Conservation (phyloP, 2,113 vertebrate genomes). For the Prochilodus magdalenae region DNA sequence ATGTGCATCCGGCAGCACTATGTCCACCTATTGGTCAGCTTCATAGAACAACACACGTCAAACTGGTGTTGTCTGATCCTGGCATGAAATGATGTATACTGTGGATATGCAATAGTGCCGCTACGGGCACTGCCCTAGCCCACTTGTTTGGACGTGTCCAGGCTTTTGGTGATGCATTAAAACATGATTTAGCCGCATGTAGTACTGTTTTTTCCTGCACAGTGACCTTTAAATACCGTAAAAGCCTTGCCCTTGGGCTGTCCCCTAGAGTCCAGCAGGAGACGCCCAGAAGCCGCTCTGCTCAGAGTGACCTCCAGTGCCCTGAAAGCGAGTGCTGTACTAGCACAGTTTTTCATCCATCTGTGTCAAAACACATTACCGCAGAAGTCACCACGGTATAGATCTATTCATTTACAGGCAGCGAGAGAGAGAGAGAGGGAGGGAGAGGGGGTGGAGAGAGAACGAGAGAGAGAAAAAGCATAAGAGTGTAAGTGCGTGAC, state of each 20-base stretch:
- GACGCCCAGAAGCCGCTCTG: not conserved
- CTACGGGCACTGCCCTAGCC: too few relatives aligned
- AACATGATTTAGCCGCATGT: too few relatives aligned
- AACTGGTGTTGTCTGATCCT: too few relatives aligned
- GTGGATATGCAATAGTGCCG: too few relatives aligned
- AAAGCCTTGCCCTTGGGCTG: not conserved
- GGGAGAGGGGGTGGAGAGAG: not conserved
- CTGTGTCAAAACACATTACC: not conserved
- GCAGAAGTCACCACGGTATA: not conserved
- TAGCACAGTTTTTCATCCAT: not conserved
- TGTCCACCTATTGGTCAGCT: too few relatives aligned
- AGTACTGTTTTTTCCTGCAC: too few relatives aligned
- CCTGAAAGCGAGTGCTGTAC: not conserved
- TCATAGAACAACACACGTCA: too few relatives aligned
- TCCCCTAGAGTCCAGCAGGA: not conserved
- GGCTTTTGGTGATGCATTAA: too few relatives aligned
- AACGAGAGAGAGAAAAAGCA: not conserved
- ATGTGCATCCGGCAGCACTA: too few relatives aligned
- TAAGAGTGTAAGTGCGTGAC: not conserved
- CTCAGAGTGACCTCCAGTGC: not conserved
- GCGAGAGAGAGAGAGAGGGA: not conserved
- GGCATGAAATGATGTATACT: too few relatives aligned
- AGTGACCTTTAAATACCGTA: not conserved
- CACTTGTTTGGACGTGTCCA: too few relatives aligned
- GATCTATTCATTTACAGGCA: not conserved